phyloP scores from a whole-genome alignment of 2,113 vertebrate genomes.

The Salvelinus alpinus region DNA sequence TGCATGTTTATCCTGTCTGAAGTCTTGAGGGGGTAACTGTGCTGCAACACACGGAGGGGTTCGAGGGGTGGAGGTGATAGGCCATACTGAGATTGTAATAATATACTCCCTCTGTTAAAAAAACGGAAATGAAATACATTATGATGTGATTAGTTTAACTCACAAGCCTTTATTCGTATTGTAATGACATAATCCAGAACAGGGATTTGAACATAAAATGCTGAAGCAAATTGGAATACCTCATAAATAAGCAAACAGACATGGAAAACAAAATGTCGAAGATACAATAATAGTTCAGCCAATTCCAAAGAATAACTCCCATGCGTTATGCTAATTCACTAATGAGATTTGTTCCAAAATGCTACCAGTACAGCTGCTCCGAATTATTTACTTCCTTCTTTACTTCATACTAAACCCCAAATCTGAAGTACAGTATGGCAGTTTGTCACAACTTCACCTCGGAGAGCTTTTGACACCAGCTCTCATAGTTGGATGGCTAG shows the following conservation, averaged over 20 bases:
- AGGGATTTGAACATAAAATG: slow-evolving; percentile 36
- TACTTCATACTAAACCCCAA: not conserved
- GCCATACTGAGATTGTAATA: slow-evolving; percentile 25
- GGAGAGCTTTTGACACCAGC: slow-evolving; percentile 27
- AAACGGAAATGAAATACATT: slow-evolving; percentile 34
- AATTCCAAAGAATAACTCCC: slow-evolving; percentile 41
- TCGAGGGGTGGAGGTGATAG: slow-evolving; percentile 28
- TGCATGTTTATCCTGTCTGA: not conserved
- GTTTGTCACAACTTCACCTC: slow-evolving; percentile 26
- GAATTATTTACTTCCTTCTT: slow-evolving; percentile 22
- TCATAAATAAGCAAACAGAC: slow-evolving; percentile 60
- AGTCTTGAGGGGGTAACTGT: not conserved
- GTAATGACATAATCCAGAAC: slow-evolving; percentile 52
- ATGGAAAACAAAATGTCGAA: slow-evolving; percentile 41
- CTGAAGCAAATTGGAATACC: slow-evolving; percentile 43
- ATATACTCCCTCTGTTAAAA: slow-evolving; percentile 29
- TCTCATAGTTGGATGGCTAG: slow-evolving; percentile 29
- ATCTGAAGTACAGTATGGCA: slow-evolving; percentile 8
- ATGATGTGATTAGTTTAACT: slow-evolving; percentile 60
- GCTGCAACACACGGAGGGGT: not conserved
- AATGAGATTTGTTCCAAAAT: slow-evolving; percentile 51
- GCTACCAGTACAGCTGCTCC: slow-evolving; percentile 46
- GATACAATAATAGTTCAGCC: slow-evolving; percentile 35
- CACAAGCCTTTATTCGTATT: slow-evolving; percentile 46
- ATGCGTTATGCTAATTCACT: slow-evolving; percentile 57